Percentiles rank a stretch among this genome's conserved stretches.
Conservation (phyloP, 2,113 vertebrate species). For the Calidris pygmaea region DNA sequence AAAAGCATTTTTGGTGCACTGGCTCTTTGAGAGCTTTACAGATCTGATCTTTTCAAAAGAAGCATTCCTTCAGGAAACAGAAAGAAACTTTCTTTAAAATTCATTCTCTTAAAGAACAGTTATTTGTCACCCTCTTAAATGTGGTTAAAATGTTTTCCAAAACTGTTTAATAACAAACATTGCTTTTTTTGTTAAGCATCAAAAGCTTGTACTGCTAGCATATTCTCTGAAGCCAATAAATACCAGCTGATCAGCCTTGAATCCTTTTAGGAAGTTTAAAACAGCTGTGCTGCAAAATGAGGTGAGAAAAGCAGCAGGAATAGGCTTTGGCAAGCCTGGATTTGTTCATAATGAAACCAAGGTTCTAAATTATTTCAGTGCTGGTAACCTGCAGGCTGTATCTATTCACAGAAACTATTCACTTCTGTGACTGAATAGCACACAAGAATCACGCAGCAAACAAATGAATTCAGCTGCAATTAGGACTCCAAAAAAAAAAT, state of each 20-base stretch:
- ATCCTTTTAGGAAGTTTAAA: constrained; percentile 47
- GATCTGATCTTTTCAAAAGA: constrained; percentile 49
- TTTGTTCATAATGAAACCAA: neutral
- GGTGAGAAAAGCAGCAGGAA: constrained; percentile 38
- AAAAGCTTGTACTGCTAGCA: neutral
- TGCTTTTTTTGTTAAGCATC: constrained; percentile 27
- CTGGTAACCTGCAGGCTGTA: constrained; percentile 11
- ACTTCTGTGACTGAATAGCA: neutral
- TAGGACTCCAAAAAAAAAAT: neutral
- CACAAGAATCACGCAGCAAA: neutral
- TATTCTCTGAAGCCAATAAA: constrained; percentile 35
- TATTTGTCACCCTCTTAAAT: constrained; percentile 34
- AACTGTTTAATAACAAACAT: constrained; percentile 40
- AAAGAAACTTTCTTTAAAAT: constrained; percentile 21
- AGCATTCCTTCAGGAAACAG: constrained; percentile 33
- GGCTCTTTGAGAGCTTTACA: neutral
- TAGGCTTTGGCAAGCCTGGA: neutral
- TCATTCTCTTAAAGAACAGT: neutral
- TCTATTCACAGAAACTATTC: neutral
- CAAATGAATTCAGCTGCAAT: neutral
- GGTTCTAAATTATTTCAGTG: constrained; percentile 6
- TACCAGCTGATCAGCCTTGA: constrained; percentile 39
- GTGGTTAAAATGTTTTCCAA: constrained; percentile 13
- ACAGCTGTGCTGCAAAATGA: constrained; percentile 47
- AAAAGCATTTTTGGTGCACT: constrained; percentile 13